phyloP scores from a whole-genome alignment of 2,113 vertebrate genomes.

The Petrocephalus microphthalmus region DNA sequence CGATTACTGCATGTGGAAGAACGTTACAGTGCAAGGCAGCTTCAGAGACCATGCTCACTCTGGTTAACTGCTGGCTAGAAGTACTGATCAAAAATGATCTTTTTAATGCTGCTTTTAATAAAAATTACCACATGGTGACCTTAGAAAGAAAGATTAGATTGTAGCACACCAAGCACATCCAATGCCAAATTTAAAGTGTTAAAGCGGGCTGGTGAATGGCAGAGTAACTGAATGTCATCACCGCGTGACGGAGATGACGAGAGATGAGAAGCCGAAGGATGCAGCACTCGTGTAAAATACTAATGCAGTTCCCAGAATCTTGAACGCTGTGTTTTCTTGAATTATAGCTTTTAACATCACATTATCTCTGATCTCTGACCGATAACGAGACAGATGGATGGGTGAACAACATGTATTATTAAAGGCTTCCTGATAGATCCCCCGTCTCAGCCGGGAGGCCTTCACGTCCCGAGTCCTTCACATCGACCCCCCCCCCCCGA shows the following conservation, averaged over 20 bases:
- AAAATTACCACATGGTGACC: not conserved
- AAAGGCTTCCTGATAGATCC: not conserved
- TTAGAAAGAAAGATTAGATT: not conserved
- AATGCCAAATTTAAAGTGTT: not conserved
- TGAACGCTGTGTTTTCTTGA: not conserved
- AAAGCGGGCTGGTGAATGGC: not conserved
- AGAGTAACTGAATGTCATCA: not conserved
- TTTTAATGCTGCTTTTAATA: not conserved
- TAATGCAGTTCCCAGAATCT: not conserved
- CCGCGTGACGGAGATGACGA: not conserved
- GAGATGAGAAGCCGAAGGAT: not conserved
- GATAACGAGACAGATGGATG: not conserved
- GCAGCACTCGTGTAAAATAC: not conserved
- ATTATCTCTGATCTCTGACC: not conserved
- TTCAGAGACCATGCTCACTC: not conserved
- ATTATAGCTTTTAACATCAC: not conserved
- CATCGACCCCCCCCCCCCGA: not conserved
- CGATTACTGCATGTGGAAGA: not conserved
- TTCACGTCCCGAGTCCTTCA: not conserved
- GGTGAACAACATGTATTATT: not conserved
- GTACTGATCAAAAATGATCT: not conserved
- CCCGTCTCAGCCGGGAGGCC: not conserved
- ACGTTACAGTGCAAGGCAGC: not conserved
- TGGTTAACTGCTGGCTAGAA: not conserved
- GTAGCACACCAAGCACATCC: not conserved